Percentiles rank a stretch among this genome's conserved stretches.
Evolutionary conservation across 1,140 invertebrate species (phyloP).

Genomic region (Lepidostoma basale): DNA sequence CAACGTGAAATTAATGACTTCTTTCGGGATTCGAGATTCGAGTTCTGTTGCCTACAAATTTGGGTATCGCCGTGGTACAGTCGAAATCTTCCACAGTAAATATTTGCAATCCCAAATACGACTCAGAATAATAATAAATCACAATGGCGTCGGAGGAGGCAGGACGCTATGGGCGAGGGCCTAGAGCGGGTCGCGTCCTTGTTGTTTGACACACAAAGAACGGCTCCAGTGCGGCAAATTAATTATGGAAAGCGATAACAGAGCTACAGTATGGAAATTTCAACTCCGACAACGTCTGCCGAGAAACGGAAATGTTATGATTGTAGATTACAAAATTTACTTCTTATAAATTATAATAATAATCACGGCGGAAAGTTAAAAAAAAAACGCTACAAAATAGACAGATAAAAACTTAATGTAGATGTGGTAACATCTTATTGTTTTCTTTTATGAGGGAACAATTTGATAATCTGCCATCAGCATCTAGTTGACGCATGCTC

Average conservation of each 20-base stretch:
- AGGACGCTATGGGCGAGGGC: neutral
- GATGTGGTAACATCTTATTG: constrained; percentile 7
- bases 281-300: neutral
- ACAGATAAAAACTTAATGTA: neutral
- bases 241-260: constrained; percentile 26
- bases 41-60: neutral
- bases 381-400: neutral
- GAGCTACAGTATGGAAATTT: neutral
- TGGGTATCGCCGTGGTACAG: neutral
- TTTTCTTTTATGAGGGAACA: neutral
- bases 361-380: neutral
- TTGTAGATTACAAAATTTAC: neutral
- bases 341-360: neutral
- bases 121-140: constrained; percentile 26
- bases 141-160: constrained; percentile 10
- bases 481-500: neutral
- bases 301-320: neutral
- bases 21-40: neutral
- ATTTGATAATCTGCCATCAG: neutral
- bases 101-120: constrained; percentile 13
- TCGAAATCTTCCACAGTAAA: constrained; percentile 19
- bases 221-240: constrained; percentile 22
- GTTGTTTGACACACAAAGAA: constrained; percentile 27
- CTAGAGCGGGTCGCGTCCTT: neutral
- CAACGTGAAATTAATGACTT: constrained; percentile 19